phyloP scores from a whole-genome alignment of 35 echinoderm and acorn worm species.

The Hemicentrotus pulcherrimus region DNA sequence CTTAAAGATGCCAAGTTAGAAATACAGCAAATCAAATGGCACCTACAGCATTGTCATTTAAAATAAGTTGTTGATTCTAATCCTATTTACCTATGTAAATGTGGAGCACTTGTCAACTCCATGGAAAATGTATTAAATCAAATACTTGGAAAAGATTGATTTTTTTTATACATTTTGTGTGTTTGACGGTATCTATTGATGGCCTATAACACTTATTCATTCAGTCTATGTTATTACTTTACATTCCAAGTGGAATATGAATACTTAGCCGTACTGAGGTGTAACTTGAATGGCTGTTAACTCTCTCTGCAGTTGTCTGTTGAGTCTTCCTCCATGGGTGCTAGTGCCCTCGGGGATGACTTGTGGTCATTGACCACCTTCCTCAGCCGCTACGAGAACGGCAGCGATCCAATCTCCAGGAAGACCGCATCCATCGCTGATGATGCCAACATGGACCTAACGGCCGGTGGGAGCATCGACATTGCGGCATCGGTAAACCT shows the following conservation, averaged over 20 bases:
- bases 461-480: conserved; percentile 38
- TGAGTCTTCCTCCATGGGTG: conserved; percentile 49
- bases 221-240: background rate
- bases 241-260: background rate
- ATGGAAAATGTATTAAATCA: no score
- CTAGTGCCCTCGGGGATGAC: conserved; percentile 55
- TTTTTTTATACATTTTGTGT: no score
- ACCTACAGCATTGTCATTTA: no score
- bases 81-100: no score
- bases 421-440: background rate
- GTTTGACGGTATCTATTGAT: no score
- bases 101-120: no score
- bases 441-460: conserved; percentile 32
- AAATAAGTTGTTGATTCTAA: no score
- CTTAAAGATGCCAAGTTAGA: no score
- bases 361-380: conserved; percentile 68
- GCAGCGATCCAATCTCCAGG: conserved; percentile 35
- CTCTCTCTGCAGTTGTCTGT: conserved; percentile 53
- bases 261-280: background rate
- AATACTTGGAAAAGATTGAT: no score
- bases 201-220: background rate
- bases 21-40: no score
- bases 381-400: conserved; percentile 59
- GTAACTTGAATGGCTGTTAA: background rate
- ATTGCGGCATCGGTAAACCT: conserved; percentile 41